Evolutionary conservation across 2,888 invertebrate genomes (phyloP).

Genomic region (Drosophila lacicola): DNA sequence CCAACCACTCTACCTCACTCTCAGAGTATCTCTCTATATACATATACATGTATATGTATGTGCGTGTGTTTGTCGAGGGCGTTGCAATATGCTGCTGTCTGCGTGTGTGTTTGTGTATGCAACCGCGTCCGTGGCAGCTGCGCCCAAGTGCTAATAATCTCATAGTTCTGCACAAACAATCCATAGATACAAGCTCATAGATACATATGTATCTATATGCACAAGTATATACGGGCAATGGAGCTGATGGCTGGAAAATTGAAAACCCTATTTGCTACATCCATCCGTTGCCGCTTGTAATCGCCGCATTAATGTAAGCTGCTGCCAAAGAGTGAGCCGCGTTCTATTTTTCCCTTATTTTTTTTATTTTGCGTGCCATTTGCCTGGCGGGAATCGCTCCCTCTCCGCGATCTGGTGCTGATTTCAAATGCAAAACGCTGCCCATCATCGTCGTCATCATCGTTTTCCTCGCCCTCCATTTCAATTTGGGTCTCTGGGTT

Average conservation of each 20-base stretch:
- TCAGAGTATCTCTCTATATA: not conserved
- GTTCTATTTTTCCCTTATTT: constrained; percentile 18
- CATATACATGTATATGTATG: not conserved
- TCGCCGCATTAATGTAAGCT: constrained; percentile 73
- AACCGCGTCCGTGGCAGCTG: constrained; percentile 64
- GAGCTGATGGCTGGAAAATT: constrained; percentile 46
- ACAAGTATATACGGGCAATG: constrained; percentile 10
- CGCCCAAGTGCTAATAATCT: constrained; percentile 83
- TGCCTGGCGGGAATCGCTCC: constrained; percentile 34
- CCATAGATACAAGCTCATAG: constrained; percentile 56
- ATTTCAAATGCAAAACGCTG: constrained; percentile 50
- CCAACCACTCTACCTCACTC: constrained; percentile 17
- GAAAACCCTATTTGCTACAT: constrained; percentile 48
- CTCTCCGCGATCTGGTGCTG: constrained; percentile 5
- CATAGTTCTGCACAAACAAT: constrained; percentile 75
- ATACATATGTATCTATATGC: constrained; percentile 9
- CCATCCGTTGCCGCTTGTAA: constrained; percentile 48
- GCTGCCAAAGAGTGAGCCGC: constrained; percentile 56
- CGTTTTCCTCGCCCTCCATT: constrained; percentile 1
- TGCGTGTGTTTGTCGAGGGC: constrained; percentile 34
- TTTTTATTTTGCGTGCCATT: constrained; percentile 40
- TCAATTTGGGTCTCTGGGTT: constrained; percentile 6
- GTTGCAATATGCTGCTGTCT: constrained; percentile 50
- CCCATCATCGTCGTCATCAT: not conserved
- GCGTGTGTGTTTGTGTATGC: constrained; percentile 31